A percentile compares a stretch with the other conserved stretches of the same genome.
phyloP scores from a whole-genome alignment of 2,797 vertebrate genomes.

The Mormyrops attenuatus region DNA sequence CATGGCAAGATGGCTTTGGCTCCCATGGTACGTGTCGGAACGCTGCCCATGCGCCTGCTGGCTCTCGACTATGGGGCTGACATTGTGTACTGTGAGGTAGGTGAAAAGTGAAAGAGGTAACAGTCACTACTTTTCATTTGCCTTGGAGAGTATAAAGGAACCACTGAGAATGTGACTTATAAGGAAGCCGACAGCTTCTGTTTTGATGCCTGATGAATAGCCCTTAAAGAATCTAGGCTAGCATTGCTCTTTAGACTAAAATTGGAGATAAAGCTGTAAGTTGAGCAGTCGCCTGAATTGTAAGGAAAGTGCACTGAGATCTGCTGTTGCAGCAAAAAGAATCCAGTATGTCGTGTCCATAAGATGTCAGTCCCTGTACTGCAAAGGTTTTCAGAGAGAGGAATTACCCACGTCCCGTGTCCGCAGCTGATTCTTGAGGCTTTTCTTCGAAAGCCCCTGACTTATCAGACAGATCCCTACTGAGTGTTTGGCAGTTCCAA shows the following conservation, averaged over 20 bases:
- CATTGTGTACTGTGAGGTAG: slow-evolving; percentile 92
- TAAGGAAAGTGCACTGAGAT: background rate
- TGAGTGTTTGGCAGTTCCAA: background rate
- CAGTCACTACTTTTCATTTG: background rate
- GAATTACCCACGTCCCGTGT: background rate
- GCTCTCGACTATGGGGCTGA: slow-evolving; percentile 92
- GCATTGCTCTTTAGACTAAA: background rate
- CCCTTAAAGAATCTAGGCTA: background rate
- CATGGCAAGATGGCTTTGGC: slow-evolving; percentile 74
- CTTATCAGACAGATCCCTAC: background rate
- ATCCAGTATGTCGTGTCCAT: background rate
- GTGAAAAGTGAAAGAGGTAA: slow-evolving; percentile 16
- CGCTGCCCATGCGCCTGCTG: slow-evolving; percentile 87
- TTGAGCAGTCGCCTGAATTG: background rate
- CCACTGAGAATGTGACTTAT: background rate
- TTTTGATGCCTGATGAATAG: background rate
- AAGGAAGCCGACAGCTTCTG: background rate
- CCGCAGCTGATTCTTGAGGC: background rate
- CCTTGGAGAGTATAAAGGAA: background rate
- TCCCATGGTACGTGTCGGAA: slow-evolving; percentile 92
- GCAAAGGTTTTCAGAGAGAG: background rate
- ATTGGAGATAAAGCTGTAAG: background rate
- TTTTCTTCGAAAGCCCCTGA: background rate
- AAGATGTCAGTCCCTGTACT: background rate
- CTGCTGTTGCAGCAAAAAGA: background rate